Percentiles rank a stretch among this genome's conserved stretches.
phyloP scores from a whole-genome alignment of 2,797 vertebrate species.

The Carapus acus region DNA sequence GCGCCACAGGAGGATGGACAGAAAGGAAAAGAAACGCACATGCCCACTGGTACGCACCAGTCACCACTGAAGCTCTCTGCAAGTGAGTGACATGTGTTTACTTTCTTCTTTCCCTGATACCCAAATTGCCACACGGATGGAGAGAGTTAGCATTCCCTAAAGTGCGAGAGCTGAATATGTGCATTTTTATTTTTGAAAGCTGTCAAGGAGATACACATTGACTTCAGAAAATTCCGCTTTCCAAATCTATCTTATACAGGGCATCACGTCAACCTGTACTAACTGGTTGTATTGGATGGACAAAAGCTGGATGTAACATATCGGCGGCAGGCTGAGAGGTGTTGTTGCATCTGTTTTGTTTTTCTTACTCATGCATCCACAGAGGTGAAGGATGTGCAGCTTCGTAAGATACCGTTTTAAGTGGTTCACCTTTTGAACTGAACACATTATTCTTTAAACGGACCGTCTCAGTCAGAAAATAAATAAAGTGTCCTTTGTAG shows the following conservation, averaged over 20 bases:
- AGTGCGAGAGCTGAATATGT: conserved; percentile 59
- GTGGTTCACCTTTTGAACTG: neutral
- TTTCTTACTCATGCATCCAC: neutral
- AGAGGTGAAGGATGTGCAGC: neutral
- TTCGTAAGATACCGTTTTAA: neutral
- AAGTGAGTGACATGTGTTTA: conserved; percentile 62
- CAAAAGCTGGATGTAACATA: conserved; percentile 20
- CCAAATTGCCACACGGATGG: conserved; percentile 57
- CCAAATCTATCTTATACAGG: conserved; percentile 23
- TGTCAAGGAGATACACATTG: conserved; percentile 48
- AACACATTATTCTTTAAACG: neutral
- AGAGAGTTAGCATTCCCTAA: conserved; percentile 49
- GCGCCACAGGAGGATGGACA: neutral
- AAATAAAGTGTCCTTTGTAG: conserved; percentile 8
- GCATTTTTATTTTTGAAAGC: conserved; percentile 61
- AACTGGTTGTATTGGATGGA: conserved; percentile 24
- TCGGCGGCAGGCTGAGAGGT: neutral
- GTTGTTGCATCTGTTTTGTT: conserved; percentile 7
- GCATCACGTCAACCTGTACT: conserved; percentile 27
- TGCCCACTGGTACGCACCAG: conserved; percentile 38
- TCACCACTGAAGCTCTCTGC: conserved; percentile 40
- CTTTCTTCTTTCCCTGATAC: conserved; percentile 47
- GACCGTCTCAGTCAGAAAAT: neutral
- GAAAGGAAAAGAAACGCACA: conserved; percentile 7
- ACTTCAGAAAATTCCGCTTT: conserved; percentile 24